Base-by-base conservation (phyloP, 1,140 invertebrate genomes). In the Zaprionus ornatus region DNA sequence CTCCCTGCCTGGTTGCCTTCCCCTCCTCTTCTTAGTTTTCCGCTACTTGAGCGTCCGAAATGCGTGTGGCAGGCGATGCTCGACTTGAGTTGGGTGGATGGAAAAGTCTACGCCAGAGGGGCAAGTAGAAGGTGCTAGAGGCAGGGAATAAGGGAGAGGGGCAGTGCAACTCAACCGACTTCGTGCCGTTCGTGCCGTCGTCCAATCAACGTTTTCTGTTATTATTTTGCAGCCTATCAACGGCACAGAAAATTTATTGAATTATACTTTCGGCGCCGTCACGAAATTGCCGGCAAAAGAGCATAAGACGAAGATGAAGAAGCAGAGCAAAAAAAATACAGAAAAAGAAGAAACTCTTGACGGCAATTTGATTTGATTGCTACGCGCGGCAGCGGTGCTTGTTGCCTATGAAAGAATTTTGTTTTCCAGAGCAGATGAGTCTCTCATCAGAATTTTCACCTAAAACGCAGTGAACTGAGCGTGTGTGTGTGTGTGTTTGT, bases 201-300 rank as follows among this genome's bases (percentile, higher is more conserved):
- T 69, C 64, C 84, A 91, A 90, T 82, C 82, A 91, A 72, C 59
- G 42, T 75, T 71, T 74, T 63, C 63, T 66, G 56, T 86, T 81
- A 81, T 90, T 79, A 80, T 90, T 82, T 84, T 83, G 61, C 70
- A 71, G 67, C 71, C 83, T 79, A 82, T 86, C 74, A 82, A 66
- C 80, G 56, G 40, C 32, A 74, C 55, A 55, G 9, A 32, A 59
- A 66, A 86, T 71, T 85, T 82, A 80, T 90, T 85, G 74, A 90
- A 90, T 86, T 77, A 86, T 86, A 72, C 70, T 91, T 77, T 77
- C 75, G 67, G 63, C 65, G 60, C 50, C 63, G 64, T 64, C 74
- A 76, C 69, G 74, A 77, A 71, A 59, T 45, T 29, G 37, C 59
- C 17, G 23, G n/a, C 64, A 57, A 57, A 57, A 19, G 40, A 17